Evolutionary conservation across 64 coral and sea anemone species (phyloP).

Genomic region (Montipora cactus): DNA sequence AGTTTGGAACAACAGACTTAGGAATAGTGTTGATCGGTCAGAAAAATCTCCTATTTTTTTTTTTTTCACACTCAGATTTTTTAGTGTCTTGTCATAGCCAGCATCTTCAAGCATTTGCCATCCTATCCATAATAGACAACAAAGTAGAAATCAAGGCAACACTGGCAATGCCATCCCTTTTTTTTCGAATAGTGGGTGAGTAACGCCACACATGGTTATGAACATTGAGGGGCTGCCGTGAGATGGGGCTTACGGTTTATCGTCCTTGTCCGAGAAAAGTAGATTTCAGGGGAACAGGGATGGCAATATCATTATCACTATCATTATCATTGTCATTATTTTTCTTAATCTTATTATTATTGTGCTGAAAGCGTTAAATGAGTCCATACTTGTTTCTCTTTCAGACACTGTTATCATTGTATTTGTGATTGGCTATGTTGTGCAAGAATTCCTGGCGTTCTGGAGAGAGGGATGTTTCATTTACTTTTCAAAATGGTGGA

Average conservation of each 20-base stretch:
- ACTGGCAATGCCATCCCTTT: no score
- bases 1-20: neutral
- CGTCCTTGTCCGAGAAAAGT: neutral
- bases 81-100: neutral
- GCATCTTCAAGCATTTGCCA: no score
- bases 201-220: no score
- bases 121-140: no score
- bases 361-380: neutral
- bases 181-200: no score
- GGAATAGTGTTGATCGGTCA: conserved; percentile 5
- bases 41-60: no score
- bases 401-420: neutral
- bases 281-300: no score
- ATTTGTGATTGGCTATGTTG: neutral
- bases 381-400: neutral
- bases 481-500: conserved; percentile 43
- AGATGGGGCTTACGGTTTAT: neutral
- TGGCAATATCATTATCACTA: no score
- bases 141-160: no score
- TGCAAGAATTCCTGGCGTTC: neutral
- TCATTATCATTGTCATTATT: no score
- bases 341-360: no score
- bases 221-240: no score
- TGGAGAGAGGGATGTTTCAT: neutral
- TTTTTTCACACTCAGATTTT: neutral